Evolutionary conservation across 2,888 invertebrate genomes (phyloP).

Genomic region (Clepsis dumicolana): DNA sequence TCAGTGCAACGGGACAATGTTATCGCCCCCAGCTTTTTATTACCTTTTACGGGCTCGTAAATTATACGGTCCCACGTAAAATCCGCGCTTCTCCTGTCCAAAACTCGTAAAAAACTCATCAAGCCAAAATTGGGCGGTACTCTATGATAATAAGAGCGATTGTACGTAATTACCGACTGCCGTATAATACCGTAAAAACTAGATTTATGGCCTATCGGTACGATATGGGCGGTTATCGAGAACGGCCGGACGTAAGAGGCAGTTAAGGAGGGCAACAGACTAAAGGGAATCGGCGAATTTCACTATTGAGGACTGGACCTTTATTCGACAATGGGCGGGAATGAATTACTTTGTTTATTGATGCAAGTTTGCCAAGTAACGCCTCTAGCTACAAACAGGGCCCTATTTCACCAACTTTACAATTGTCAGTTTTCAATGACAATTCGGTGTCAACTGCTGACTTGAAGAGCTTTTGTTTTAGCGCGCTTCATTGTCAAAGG

Average conservation of each 20-base stretch:
- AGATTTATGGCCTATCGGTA: conserved; percentile 56
- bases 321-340: not conserved
- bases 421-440: too few species aligned
- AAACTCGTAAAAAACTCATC: conserved; percentile 83
- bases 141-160: conserved; percentile 79
- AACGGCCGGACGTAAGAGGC: not conserved
- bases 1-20: conserved; percentile 51
- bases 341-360: not conserved
- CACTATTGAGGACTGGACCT: not conserved
- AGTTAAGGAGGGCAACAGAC: not conserved
- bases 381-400: too few species aligned
- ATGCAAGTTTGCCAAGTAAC: not conserved
- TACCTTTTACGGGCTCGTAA: conserved; percentile 61
- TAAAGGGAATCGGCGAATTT: not conserved
- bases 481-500: too few species aligned
- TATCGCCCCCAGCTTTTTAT: conserved; percentile 50
- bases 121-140: conserved; percentile 79
- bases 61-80: conserved; percentile 59
- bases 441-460: too few species aligned
- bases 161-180: conserved; percentile 66
- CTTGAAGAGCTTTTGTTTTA: too few species aligned
- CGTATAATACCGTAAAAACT: conserved; percentile 50
- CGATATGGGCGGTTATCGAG: conserved; percentile 39
- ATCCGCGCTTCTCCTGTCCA: conserved; percentile 60
- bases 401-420: too few species aligned